These are phyloP conservation scores for Cotesia typhae DNA, from an alignment of 1,140 invertebrate genomes.

Conservation along the genomic window DNA sequence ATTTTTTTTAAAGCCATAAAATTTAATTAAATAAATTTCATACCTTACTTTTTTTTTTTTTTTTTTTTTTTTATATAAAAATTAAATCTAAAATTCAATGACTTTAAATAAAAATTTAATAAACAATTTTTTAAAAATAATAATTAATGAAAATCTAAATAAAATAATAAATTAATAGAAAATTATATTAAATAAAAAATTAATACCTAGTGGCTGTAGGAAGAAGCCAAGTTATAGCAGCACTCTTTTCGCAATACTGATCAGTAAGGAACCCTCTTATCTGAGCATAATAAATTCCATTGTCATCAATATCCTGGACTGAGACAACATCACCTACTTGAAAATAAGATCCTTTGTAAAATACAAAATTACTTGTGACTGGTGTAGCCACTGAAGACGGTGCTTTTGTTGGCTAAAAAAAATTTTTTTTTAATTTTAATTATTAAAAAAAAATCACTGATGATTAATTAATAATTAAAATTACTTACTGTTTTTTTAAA, in stretches of 20 bases:
- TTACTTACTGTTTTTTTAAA: slow-evolving; percentile 78
- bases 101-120: no score
- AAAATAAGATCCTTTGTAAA: slow-evolving; percentile 86
- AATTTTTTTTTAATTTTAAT: slow-evolving; percentile 3
- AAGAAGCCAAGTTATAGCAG: slow-evolving; percentile 90
- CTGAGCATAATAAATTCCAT: slow-evolving; percentile 87
- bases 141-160: background rate
- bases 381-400: slow-evolving; percentile 82
- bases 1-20: no score
- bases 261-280: slow-evolving; percentile 88
- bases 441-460: background rate
- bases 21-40: no score
- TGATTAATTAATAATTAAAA: no score
- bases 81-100: no score
- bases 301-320: slow-evolving; percentile 76
- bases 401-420: slow-evolving; percentile 75
- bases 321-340: slow-evolving; percentile 93
- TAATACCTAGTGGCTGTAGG: slow-evolving; percentile 76
- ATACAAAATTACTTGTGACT: slow-evolving; percentile 82
- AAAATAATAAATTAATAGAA: background rate
- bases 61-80: no score
- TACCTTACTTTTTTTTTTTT: no score
- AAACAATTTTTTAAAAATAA: no score
- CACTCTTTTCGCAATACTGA: slow-evolving; percentile 93
- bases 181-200: background rate